phyloP scores from a whole-genome alignment of 2,797 vertebrate species.

The Zalophus californianus region DNA sequence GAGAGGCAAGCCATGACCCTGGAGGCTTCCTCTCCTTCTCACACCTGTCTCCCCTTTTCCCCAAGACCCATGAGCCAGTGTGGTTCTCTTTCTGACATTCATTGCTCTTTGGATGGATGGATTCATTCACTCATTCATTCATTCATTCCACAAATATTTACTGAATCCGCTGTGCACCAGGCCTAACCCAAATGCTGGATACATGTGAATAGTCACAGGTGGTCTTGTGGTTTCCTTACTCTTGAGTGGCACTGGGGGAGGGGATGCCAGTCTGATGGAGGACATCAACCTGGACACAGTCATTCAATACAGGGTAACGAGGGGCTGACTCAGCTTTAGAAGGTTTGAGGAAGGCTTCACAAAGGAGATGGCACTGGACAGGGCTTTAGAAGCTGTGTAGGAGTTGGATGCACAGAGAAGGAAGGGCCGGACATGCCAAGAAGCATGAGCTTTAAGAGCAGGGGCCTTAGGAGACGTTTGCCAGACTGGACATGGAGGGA shows the following conservation, averaged over 20 bases:
- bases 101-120: background rate
- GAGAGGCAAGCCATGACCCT: background rate
- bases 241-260: background rate
- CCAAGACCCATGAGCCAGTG: background rate
- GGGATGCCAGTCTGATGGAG: background rate
- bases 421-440: background rate
- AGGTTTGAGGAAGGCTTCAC: background rate
- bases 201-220: background rate
- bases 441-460: background rate
- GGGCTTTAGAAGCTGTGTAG: background rate
- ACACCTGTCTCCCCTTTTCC: background rate
- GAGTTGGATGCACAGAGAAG: background rate
- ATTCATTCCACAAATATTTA: conserved; percentile 19
- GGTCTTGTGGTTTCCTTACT: background rate
- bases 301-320: background rate
- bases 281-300: background rate
- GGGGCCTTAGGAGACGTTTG: background rate
- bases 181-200: background rate
- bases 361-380: background rate
- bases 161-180: background rate
- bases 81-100: background rate
- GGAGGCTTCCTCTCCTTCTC: background rate
- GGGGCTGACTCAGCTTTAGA: background rate
- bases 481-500: background rate
- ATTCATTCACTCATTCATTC: background rate